phyloP scores from a whole-genome alignment of 2,113 vertebrate genomes.

The Puma concolor region DNA sequence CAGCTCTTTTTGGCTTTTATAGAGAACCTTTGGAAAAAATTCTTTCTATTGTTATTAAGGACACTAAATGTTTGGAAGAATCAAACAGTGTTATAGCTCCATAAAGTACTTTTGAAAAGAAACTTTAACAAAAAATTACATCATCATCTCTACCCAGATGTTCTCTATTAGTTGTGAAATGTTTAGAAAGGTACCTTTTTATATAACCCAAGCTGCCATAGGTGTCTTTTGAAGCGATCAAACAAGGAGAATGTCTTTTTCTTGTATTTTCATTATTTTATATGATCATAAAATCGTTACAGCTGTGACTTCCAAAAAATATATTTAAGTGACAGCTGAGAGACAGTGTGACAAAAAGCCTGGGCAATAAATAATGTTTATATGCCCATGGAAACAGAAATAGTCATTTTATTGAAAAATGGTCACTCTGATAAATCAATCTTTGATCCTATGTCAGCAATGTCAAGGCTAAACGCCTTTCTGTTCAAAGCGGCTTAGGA shows the following conservation, averaged over 20 bases:
- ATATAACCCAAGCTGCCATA: constrained; percentile 83
- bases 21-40: constrained; percentile 44
- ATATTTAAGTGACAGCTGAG: constrained; percentile 77
- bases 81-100: constrained; percentile 57
- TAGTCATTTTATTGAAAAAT: constrained; percentile 76
- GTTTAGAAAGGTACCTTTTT: constrained; percentile 84
- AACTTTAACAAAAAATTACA: constrained; percentile 85
- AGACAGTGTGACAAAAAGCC: constrained; percentile 81
- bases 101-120: constrained; percentile 66
- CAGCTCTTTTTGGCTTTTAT: constrained; percentile 45
- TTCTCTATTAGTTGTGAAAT: constrained; percentile 86
- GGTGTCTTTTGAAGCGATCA: constrained; percentile 86
- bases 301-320: constrained; percentile 72
- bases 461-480: constrained; percentile 63
- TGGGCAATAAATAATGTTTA: constrained; percentile 81
- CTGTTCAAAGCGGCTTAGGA: neutral
- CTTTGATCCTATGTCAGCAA: constrained; percentile 64
- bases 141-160: constrained; percentile 87
- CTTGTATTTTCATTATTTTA: constrained; percentile 82
- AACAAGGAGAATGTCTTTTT: constrained; percentile 78
- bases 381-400: constrained; percentile 70
- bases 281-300: constrained; percentile 80
- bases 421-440: constrained; percentile 77
- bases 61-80: constrained; percentile 69
- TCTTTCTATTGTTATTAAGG: constrained; percentile 67